These are phyloP conservation scores for Diachasmimorpha longicaudata DNA, from an alignment of 1,140 invertebrate species.

Conservation along the genomic window DNA sequence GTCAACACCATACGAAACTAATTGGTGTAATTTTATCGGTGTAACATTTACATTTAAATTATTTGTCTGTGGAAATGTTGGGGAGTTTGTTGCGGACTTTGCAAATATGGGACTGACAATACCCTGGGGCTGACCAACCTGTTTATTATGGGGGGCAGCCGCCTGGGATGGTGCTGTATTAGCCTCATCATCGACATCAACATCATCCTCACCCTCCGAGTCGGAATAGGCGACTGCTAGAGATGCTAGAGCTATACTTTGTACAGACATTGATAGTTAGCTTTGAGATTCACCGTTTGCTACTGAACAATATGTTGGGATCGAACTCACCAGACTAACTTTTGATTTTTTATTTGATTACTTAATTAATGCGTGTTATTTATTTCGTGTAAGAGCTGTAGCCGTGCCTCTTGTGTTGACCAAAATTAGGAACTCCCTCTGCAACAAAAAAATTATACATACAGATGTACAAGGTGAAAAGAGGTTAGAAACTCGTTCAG, in stretches of 20 bases:
- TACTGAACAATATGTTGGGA: conserved; percentile 60
- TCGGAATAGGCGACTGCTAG: conserved; percentile 84
- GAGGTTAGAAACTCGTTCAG: background rate
- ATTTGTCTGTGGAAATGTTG: conserved; percentile 37
- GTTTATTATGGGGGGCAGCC: conserved; percentile 48
- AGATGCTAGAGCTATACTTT: conserved; percentile 73
- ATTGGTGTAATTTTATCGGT: conserved; percentile 57
- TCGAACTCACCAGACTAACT: conserved; percentile 58
- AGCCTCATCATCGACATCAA: conserved; percentile 67
- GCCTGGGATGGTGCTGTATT: conserved; percentile 51
- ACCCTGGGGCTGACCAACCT: conserved; percentile 48
- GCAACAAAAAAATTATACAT: background rate
- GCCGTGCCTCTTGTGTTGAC: background rate
- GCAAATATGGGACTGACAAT: conserved; percentile 49
- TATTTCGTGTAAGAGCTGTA: background rate
- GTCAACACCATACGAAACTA: conserved; percentile 74
- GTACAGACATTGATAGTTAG: conserved; percentile 63
- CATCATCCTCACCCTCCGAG: conserved; percentile 80
- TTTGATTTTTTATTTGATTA: conserved; percentile 19
- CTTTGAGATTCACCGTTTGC: conserved; percentile 56
- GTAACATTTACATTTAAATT: conserved; percentile 38
- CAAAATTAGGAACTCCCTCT: background rate
- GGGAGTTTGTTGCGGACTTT: conserved; percentile 51
- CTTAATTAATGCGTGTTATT: background rate
- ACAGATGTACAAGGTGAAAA: too few relatives aligned